These are phyloP conservation scores for Marmota monax DNA, from an alignment of 2,113 vertebrate genomes.

Conservation along the genomic window DNA sequence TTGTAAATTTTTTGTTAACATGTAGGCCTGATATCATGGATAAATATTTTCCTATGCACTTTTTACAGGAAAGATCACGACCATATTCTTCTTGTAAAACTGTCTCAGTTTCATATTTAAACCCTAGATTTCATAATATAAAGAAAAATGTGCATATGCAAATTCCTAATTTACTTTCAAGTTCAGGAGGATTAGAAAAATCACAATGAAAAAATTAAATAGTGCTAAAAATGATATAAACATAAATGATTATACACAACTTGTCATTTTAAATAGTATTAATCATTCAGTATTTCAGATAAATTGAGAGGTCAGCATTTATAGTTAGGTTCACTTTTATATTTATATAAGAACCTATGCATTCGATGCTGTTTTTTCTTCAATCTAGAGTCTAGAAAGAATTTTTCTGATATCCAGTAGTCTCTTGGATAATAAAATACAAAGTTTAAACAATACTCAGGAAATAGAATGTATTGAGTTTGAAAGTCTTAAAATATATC, in stretches of 20 bases:
- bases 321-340: slow-evolving; percentile 40
- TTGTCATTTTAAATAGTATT: slow-evolving; percentile 22
- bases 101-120: slow-evolving; percentile 16
- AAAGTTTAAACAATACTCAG: neutral
- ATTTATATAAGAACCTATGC: neutral
- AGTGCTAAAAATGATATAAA: slow-evolving; percentile 6
- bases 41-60: neutral
- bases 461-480: neutral
- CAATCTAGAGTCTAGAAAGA: neutral
- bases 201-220: slow-evolving; percentile 13
- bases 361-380: neutral
- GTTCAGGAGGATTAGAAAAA: neutral
- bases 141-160: neutral
- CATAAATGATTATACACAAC: neutral
- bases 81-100: neutral
- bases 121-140: slow-evolving; percentile 11
- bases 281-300: slow-evolving; percentile 3
- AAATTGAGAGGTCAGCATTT: slow-evolving; percentile 1
- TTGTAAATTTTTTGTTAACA: slow-evolving; percentile 51
- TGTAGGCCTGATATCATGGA: neutral
- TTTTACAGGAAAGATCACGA: slow-evolving; percentile 36
- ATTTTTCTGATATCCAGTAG: slow-evolving; percentile 26
- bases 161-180: slow-evolving; percentile 27
- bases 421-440: slow-evolving; percentile 23
- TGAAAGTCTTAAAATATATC: slow-evolving; percentile 23